Percentiles rank a stretch among this genome's conserved stretches.
Evolutionary conservation across 2,797 vertebrate species (phyloP).

Genomic region (Pogonophryne albipinna): DNA sequence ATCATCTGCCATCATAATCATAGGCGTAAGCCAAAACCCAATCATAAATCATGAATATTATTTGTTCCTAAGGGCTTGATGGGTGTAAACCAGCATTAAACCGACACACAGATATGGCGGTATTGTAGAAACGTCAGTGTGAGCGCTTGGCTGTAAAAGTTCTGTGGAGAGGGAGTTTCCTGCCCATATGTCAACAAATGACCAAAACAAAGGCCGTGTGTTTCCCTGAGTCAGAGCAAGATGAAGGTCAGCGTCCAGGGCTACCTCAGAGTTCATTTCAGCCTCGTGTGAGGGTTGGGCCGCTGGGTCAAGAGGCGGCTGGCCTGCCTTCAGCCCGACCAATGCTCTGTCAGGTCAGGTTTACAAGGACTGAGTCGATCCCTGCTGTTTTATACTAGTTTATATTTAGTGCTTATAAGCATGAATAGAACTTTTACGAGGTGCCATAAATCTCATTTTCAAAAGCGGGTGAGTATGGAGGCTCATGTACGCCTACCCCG

Average conservation of each 20-base stretch:
- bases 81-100: conserved; percentile 58
- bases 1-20: conserved; percentile 70
- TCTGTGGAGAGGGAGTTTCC: conserved; percentile 70
- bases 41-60: conserved; percentile 66
- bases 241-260: conserved; percentile 56
- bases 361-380: conserved; percentile 62
- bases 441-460: conserved; percentile 85
- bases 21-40: conserved; percentile 48
- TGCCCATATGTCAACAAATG: conserved; percentile 69
- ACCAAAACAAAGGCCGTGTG: conserved; percentile 73
- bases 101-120: conserved; percentile 48
- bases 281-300: conserved; percentile 28
- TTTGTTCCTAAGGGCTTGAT: conserved; percentile 54
- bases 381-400: conserved; percentile 71
- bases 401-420: conserved; percentile 81
- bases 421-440: conserved; percentile 83
- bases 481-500: conserved; percentile 80
- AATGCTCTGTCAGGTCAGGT: conserved; percentile 58
- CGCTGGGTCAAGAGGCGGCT: conserved; percentile 32
- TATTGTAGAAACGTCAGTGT: conserved; percentile 39
- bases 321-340: conserved; percentile 49
- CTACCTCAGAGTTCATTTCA: conserved; percentile 42
- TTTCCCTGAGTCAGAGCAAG: conserved; percentile 61
- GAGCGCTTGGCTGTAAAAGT: conserved; percentile 54
- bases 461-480: conserved; percentile 75